Evolutionary conservation across 53 echinoderm and acorn worm species (phyloP).

Genomic region (Henricia sp.): DNA sequence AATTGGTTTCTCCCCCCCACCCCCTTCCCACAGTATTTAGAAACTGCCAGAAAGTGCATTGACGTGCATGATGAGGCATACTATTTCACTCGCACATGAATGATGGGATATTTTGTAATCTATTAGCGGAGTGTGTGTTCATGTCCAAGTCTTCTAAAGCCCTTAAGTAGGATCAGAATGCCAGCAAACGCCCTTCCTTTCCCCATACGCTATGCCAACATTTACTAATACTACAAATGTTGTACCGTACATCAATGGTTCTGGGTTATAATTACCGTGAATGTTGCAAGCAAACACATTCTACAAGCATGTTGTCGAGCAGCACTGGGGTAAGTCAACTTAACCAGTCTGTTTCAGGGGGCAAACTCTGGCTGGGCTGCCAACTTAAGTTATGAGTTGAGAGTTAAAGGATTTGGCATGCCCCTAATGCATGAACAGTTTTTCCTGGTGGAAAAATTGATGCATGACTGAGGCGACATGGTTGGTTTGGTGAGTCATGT

Average conservation of each 20-base stretch:
- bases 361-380: no score
- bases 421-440: conserved; percentile 38
- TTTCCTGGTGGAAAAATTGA: conserved; percentile 48
- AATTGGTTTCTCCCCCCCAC: no score
- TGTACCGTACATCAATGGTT: background rate
- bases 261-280: conserved; percentile 2
- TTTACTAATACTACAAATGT: background rate
- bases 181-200: conserved; percentile 35
- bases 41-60: background rate
- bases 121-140: background rate
- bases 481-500: conserved; percentile 17
- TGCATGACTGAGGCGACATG: conserved; percentile 31
- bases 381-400: conserved; percentile 6
- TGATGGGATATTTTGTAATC: conserved; percentile 29
- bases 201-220: background rate
- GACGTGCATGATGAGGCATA: conserved; percentile 14
- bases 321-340: conserved; percentile 11
- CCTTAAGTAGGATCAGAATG: conserved; percentile 44
- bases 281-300: background rate
- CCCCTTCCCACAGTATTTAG: background rate
- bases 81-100: conserved; percentile 12
- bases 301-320: background rate
- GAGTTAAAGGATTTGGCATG: conserved; percentile 6
- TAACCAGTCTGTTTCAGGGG: background rate
- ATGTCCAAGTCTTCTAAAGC: conserved; percentile 1